Conservation (phyloP, 2,888 invertebrate genomes). For the Tryphoninae sp. region DNA sequence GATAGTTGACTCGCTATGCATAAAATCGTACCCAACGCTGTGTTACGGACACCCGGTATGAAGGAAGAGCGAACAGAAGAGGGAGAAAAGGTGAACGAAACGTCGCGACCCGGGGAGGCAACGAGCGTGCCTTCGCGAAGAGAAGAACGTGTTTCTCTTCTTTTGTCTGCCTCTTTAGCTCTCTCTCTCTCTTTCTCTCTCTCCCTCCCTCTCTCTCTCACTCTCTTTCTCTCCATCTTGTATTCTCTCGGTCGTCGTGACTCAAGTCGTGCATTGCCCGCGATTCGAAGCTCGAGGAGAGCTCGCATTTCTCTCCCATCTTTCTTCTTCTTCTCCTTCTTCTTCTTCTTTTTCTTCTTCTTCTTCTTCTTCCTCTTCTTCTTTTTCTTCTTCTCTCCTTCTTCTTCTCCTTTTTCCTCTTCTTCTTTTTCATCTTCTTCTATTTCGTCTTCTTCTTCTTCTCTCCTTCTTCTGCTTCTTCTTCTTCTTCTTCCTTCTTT, state of each 20-base stretch:
- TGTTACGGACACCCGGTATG: constrained; percentile 48
- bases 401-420: not conserved
- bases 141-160: constrained; percentile 61
- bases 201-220: constrained; percentile 2
- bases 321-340: not conserved
- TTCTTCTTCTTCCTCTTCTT: not conserved
- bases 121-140: constrained; percentile 42
- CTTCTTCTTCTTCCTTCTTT: too few species aligned
- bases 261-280: constrained; percentile 49
- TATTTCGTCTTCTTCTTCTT: not conserved
- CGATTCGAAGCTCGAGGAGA: constrained; percentile 43
- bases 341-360: too few species aligned
- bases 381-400: too few species aligned
- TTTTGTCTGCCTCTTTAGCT: constrained; percentile 52
- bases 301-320: constrained; percentile 34
- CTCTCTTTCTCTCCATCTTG: not conserved
- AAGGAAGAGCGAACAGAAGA: constrained; percentile 30
- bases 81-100: constrained; percentile 68
- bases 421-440: not conserved
- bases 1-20: not conserved
- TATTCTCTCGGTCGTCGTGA: constrained; percentile 50
- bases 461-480: constrained; percentile 4
- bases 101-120: constrained; percentile 61
- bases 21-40: not conserved
- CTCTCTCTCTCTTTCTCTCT: constrained; percentile 33